Evolutionary conservation across 2,113 vertebrate genomes (phyloP).

Genomic region (Gallinago paraguaiae): DNA sequence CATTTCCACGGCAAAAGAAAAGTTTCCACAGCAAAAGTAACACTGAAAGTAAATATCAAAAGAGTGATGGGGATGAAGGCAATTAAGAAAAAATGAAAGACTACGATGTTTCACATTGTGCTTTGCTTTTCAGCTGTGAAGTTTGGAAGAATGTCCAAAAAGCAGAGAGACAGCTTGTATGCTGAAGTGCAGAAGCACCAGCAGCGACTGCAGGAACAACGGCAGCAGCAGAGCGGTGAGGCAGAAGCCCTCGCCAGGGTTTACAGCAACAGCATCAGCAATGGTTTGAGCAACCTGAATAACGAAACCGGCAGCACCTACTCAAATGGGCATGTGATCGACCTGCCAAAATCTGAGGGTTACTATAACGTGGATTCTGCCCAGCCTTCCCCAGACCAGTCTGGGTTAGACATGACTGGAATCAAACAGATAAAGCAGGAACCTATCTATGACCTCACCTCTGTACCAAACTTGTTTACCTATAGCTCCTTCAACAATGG

Average conservation of each 20-base stretch:
- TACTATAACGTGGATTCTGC: constrained; percentile 95
- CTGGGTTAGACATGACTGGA: constrained; percentile 96
- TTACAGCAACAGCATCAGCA: constrained; percentile 89
- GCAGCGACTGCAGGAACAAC: constrained; percentile 91
- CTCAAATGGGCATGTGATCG: constrained; percentile 90
- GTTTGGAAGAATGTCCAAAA: constrained; percentile 99
- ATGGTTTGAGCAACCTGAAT: constrained; percentile 87
- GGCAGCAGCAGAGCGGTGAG: constrained; percentile 93
- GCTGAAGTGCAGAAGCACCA: constrained; percentile 99
- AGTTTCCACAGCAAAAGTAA: not conserved
- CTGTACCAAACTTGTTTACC: constrained; percentile 97
- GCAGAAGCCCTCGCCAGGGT: constrained; percentile 93
- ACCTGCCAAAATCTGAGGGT: constrained; percentile 91
- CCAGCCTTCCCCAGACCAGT: constrained; percentile 97
- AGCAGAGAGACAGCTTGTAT: constrained; percentile 96
- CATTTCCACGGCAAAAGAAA: not conserved
- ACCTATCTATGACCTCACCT: constrained; percentile 97
- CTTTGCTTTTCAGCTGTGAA: constrained; percentile 89
- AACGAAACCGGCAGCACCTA: constrained; percentile 90
- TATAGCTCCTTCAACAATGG: constrained; percentile 94
- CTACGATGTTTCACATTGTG: not conserved
- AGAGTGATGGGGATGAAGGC: not conserved
- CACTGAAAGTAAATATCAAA: not conserved
- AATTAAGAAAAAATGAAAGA: not conserved
- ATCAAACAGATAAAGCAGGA: constrained; percentile 99